Conservation (phyloP, 2,113 vertebrate genomes). For the Salvelinus alpinus region DNA sequence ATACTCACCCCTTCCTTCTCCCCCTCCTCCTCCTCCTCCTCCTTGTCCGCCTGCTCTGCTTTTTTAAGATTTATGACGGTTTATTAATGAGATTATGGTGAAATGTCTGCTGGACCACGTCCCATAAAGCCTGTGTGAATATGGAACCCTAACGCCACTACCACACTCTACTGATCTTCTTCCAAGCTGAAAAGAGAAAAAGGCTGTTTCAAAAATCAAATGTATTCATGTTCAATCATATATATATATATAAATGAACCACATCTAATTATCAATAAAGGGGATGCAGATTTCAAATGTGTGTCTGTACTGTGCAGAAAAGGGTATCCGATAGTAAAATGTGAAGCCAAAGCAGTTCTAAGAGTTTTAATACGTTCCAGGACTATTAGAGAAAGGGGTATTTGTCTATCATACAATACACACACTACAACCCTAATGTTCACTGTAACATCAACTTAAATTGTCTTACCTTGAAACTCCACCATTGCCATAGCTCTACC, state of each 20-base stretch:
- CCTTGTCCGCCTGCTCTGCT: neutral
- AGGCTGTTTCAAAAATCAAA: neutral
- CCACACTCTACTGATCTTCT: neutral
- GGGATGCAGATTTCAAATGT: no score
- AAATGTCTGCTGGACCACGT: constrained; percentile 19
- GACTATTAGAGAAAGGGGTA: neutral
- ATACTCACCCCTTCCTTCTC: neutral
- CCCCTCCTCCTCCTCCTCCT: neutral
- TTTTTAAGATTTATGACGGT: constrained; percentile 2
- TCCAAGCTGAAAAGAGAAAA: neutral
- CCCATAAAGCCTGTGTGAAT: constrained; percentile 2
- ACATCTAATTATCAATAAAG: neutral
- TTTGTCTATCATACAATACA: neutral
- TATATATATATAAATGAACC: neutral
- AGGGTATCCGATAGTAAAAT: neutral
- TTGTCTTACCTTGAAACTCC: neutral
- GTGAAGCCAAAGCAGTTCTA: neutral
- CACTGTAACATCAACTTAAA: neutral
- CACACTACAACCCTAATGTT: neutral
- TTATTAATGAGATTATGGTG: constrained; percentile 14
- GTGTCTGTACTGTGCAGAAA: neutral
- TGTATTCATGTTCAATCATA: constrained; percentile 2
- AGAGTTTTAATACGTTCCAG: neutral
- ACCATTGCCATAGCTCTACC: neutral
- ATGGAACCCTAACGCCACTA: neutral